A percentile compares a stretch with the other conserved stretches of the same genome.
Conservation (phyloP, 2,113 vertebrate genomes). For the Cisticola juncidis region DNA sequence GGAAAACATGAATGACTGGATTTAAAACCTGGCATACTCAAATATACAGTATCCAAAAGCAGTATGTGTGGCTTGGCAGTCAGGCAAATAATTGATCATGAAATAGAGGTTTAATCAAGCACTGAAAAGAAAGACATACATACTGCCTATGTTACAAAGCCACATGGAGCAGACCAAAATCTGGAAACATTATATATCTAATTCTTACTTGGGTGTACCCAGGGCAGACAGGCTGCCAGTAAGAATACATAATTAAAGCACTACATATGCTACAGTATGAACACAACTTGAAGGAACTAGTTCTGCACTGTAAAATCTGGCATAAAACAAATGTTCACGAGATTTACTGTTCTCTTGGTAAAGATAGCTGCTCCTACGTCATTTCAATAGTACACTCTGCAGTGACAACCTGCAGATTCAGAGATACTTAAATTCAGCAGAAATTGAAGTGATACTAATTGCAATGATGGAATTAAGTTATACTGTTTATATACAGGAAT, state of each 20-base stretch:
- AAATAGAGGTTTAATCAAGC: not conserved
- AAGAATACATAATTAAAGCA: not conserved
- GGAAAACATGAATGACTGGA: conserved; percentile 23
- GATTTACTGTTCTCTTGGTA: not conserved
- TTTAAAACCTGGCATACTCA: not conserved
- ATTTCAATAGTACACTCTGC: not conserved
- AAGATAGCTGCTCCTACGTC: not conserved
- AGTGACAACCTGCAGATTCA: not conserved
- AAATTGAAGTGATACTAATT: not conserved
- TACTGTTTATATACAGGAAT: not conserved
- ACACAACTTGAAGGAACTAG: not conserved
- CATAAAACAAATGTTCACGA: not conserved
- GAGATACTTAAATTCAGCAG: not conserved
- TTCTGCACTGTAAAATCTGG: not conserved
- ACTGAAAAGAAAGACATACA: not conserved
- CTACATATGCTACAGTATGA: not conserved
- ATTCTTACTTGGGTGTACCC: not conserved
- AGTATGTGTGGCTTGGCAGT: not conserved
- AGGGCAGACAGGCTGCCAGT: not conserved
- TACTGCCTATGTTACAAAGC: not conserved
- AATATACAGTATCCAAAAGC: not conserved
- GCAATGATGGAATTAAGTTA: not conserved
- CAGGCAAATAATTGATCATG: not conserved
- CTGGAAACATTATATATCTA: not conserved
- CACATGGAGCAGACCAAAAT: not conserved